phyloP scores from a whole-genome alignment of 1,140 invertebrate species.

The Drosophila aff. region DNA sequence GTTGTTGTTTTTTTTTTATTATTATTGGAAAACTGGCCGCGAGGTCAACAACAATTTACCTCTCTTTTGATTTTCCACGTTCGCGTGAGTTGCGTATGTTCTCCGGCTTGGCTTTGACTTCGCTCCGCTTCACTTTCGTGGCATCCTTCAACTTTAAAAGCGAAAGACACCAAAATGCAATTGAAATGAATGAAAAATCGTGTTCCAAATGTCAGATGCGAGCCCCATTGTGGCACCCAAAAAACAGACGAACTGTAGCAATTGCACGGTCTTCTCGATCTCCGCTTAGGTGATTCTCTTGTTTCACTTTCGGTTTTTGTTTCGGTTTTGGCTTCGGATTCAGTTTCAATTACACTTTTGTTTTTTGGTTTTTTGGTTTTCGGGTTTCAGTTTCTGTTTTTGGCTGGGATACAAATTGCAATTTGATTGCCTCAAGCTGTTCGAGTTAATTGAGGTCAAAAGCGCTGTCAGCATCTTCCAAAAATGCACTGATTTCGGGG shows the following conservation, averaged over 20 bases:
- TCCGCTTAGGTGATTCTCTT: conserved; percentile 50
- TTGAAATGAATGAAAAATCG: conserved; percentile 67
- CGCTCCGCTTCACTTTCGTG: conserved; percentile 64
- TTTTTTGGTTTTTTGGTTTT: conserved; percentile 24
- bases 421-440: conserved; percentile 68
- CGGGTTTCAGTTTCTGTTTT: conserved; percentile 39
- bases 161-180: conserved; percentile 62
- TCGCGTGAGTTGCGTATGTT: conserved; percentile 59
- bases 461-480: conserved; percentile 65
- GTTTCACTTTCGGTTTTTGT: conserved; percentile 49
- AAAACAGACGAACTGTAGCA: conserved; percentile 64
- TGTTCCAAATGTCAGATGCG: conserved; percentile 75
- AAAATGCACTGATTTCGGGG: conserved; percentile 53
- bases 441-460: conserved; percentile 76
- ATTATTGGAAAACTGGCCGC: conserved; percentile 72
- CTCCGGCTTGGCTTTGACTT: conserved; percentile 28
- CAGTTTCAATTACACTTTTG: conserved; percentile 36
- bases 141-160: conserved; percentile 76
- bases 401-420: conserved; percentile 65
- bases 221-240: conserved; percentile 47
- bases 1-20: conserved; percentile 16
- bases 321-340: conserved; percentile 40
- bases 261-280: conserved; percentile 63
- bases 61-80: conserved; percentile 75
- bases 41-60: conserved; percentile 72